A percentile compares a stretch with the other conserved stretches of the same genome.
phyloP scores from a whole-genome alignment of 2,797 vertebrate species.

The Muscicapa striata region DNA sequence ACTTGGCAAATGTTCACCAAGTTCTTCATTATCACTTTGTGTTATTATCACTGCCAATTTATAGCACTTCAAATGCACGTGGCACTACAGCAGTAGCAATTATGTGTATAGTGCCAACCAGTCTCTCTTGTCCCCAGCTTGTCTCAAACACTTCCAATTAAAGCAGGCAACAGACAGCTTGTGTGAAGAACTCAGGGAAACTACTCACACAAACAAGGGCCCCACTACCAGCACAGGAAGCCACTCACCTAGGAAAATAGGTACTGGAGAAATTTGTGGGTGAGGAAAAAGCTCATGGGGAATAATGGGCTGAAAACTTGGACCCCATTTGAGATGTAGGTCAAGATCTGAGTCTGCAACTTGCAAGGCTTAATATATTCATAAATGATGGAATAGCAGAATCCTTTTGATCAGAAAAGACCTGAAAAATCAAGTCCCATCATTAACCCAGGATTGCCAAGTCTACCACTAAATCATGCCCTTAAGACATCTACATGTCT shows the following conservation, averaged over 20 bases:
- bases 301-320: not conserved
- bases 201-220: not conserved
- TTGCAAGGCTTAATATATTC: not conserved
- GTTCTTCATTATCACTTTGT: constrained; percentile 38
- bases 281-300: not conserved
- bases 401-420: not conserved
- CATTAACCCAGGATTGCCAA: not conserved
- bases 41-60: constrained; percentile 19
- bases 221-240: not conserved
- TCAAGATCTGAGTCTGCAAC: not conserved
- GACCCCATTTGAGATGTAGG: not conserved
- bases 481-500: not conserved
- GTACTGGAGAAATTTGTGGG: not conserved
- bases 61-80: constrained; percentile 8
- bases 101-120: not conserved
- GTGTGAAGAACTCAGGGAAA: not conserved
- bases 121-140: not conserved
- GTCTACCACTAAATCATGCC: not conserved
- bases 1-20: not conserved
- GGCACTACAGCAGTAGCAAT: constrained; percentile 14
- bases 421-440: not conserved
- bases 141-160: constrained; percentile 5
- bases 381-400: not conserved
- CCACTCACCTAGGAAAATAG: not conserved
- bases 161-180: not conserved